These are phyloP conservation scores for Hippotragus niger DNA, from an alignment of 2,113 vertebrate species.

Conservation along the genomic window DNA sequence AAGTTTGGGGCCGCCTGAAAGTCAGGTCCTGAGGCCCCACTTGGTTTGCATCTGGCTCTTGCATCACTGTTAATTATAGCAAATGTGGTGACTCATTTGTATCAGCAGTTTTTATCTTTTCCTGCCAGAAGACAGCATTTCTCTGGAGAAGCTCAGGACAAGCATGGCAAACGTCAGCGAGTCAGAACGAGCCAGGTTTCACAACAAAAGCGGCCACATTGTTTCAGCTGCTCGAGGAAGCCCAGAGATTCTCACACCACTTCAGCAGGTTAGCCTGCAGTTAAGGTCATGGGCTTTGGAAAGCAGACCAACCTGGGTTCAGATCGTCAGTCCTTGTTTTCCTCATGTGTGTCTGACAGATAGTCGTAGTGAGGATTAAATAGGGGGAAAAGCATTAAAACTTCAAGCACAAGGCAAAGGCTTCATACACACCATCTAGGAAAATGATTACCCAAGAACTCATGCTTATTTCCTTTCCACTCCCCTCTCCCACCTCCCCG, in stretches of 20 bases:
- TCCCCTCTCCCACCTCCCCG: too few relatives aligned
- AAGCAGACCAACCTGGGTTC: not conserved
- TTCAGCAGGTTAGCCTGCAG: not conserved
- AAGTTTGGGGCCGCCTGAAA: conserved; percentile 72
- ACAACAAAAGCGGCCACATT: conserved; percentile 68
- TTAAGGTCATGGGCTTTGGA: not conserved
- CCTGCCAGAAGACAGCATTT: conserved; percentile 80
- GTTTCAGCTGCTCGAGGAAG: conserved; percentile 39
- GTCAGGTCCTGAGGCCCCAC: conserved; percentile 71
- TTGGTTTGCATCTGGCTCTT: conserved; percentile 79
- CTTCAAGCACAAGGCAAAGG: not conserved
- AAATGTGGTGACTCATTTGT: conserved; percentile 80
- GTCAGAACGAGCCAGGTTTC: conserved; percentile 50
- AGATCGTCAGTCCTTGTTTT: not conserved
- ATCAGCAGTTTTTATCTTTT: conserved; percentile 82
- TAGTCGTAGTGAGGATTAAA: not conserved
- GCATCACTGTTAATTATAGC: conserved; percentile 81
- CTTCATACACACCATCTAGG: not conserved
- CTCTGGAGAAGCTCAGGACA: conserved; percentile 84
- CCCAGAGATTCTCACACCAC: conserved; percentile 30
- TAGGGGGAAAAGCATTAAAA: not conserved
- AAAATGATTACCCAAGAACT: not conserved
- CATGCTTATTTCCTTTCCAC: not conserved
- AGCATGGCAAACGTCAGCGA: conserved; percentile 75
- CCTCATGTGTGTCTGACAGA: not conserved